These are phyloP conservation scores for Lucinisca nassula DNA, from an alignment of 2,888 invertebrate genomes.

Conservation along the genomic window DNA sequence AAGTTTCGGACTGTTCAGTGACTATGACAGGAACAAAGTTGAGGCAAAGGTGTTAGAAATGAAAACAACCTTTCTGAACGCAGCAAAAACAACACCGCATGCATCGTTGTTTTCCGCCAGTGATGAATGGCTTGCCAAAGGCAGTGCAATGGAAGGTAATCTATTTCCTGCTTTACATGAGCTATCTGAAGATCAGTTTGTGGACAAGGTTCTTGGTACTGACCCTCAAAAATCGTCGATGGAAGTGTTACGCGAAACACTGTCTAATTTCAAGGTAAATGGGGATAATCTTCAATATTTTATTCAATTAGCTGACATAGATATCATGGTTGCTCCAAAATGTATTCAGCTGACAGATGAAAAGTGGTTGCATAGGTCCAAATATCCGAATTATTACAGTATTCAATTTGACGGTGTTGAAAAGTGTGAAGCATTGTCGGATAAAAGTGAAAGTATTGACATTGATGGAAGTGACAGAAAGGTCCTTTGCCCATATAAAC, in stretches of 20 bases:
- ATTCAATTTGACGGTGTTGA: neutral
- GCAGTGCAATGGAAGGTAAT: neutral
- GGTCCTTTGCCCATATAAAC: neutral
- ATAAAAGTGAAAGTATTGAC: neutral
- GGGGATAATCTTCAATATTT: neutral
- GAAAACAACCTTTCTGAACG: neutral
- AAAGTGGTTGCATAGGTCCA: neutral
- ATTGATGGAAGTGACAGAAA: neutral
- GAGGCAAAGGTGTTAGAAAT: neutral
- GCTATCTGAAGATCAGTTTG: neutral
- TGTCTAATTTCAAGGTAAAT: neutral
- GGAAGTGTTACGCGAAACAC: neutral
- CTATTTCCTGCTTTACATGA: neutral
- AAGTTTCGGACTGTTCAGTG: neutral
- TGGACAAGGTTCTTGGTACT: neutral
- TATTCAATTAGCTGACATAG: neutral
- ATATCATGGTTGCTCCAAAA: neutral
- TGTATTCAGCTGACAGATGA: neutral
- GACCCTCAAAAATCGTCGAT: neutral
- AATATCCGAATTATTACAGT: neutral
- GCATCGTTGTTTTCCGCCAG: neutral
- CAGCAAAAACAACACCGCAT: neutral
- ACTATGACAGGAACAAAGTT: neutral
- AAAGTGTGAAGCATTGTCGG: neutral
- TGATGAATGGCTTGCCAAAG: neutral